These are phyloP conservation scores for Platanista minor DNA, from an alignment of 2,113 vertebrate genomes.

Conservation along the genomic window DNA sequence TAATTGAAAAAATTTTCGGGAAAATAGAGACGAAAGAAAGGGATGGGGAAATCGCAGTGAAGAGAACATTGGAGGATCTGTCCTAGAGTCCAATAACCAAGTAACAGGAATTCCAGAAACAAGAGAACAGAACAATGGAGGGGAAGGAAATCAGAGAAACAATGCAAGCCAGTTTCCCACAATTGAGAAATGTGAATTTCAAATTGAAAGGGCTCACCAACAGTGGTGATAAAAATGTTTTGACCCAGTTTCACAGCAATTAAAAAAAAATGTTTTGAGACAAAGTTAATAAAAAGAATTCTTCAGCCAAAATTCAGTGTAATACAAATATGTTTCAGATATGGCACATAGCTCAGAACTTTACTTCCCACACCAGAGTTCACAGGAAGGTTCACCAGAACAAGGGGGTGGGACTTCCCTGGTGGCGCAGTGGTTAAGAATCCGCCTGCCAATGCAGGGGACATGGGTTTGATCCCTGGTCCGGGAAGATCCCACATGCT, in stretches of 20 bases:
- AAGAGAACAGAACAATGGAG: background rate
- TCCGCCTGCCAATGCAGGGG: too few relatives aligned
- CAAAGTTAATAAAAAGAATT: background rate
- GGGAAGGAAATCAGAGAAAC: background rate
- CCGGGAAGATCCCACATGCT: too few relatives aligned
- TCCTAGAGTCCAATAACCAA: background rate
- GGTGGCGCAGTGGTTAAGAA: too few relatives aligned
- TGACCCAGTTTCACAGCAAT: background rate
- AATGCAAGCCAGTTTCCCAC: background rate
- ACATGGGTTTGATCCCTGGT: too few relatives aligned
- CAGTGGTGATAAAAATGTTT: background rate
- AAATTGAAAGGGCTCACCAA: background rate
- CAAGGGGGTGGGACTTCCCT: background rate
- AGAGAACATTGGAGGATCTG: background rate
- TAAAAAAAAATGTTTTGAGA: background rate
- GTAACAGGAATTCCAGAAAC: background rate
- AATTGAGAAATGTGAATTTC: background rate
- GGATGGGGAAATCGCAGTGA: background rate
- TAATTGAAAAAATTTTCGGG: background rate
- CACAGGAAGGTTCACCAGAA: background rate
- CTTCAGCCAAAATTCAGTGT: background rate
- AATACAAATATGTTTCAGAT: background rate
- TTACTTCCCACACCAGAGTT: background rate
- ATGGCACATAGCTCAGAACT: background rate
- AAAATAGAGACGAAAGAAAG: background rate